Evolutionary conservation across 2,888 invertebrate species (phyloP), one percentile per base, ranked within the genome.

Genomic region (Galeruca laticollis): DNA sequence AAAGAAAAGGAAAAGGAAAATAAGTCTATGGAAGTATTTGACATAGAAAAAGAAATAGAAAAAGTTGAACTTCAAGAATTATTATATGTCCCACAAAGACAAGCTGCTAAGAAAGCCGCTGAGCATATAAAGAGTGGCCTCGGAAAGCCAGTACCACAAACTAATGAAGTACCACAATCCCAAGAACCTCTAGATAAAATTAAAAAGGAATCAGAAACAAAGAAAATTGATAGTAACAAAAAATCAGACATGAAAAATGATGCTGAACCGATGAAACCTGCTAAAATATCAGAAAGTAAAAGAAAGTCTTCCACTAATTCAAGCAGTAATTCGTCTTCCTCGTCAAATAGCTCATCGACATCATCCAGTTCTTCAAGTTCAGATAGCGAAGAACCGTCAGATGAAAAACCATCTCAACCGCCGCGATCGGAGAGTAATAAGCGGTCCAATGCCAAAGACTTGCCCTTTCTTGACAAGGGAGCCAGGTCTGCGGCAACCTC

Each of bases 41-140:
- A 89, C 74, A 87, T 88, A 71, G 90, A 90, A 56, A 91, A 91
- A 81, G 92, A 92, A 69, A 81, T 86, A 3, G 90, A 90, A 35
- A 91, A 91, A 79, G 76, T 76, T 37, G 90, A 90, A 77, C 83
- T 87, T 73, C 86, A 86, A 76, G 90, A 91, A 79, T 88, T 92
- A 57, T 89, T 94, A 51, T 94, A 95, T 83, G 96, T 96, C 21
- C 96, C 96, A 1, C 96, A 96, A 83, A 87, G 96, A 71, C 94
- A 95, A 85, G 96, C 96, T 1, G 96, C 96, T 11, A 95, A 95
- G 83, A 96, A 96, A 83, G 96, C 96, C 0, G 95, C 95, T 1
- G 95, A 95, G 79, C 94, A 95, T 81, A 93, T 96, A 65, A 94
- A 95, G 83, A 94, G 93, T 83, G 93, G 93, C 8, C 87, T 92